phyloP scores from a whole-genome alignment of 2,888 invertebrate genomes.

The Acrobasis consociella region DNA sequence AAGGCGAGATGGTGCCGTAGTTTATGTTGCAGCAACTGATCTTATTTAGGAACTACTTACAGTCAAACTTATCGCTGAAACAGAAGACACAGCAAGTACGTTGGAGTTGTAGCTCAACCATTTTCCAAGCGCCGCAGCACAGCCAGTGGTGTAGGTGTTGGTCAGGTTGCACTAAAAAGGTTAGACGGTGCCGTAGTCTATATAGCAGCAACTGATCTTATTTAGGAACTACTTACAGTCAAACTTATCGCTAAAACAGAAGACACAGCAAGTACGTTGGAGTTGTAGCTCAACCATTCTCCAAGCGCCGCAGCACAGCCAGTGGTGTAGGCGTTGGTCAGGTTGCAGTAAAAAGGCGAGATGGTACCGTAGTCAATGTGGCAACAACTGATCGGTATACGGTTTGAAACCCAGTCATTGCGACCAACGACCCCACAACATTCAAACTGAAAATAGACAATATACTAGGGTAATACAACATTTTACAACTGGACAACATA shows the following conservation, averaged over 20 bases:
- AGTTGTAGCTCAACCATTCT: slow-evolving; percentile 65
- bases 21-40: slow-evolving; percentile 42
- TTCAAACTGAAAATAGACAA: slow-evolving; percentile 74
- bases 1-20: slow-evolving; percentile 68
- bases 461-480: background rate
- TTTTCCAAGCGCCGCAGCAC: slow-evolving; percentile 77
- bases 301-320: slow-evolving; percentile 83
- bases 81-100: slow-evolving; percentile 52
- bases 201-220: slow-evolving; percentile 25
- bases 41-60: slow-evolving; percentile 40
- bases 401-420: slow-evolving; percentile 76
- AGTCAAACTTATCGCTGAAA: slow-evolving; percentile 60
- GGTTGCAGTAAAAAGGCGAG: slow-evolving; percentile 67
- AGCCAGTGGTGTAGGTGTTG: slow-evolving; percentile 71
- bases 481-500: no score
- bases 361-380: slow-evolving; percentile 67
- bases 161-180: slow-evolving; percentile 61
- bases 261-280: slow-evolving; percentile 52
- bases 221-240: slow-evolving; percentile 52
- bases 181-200: slow-evolving; percentile 71
- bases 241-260: slow-evolving; percentile 54
- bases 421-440: slow-evolving; percentile 85
- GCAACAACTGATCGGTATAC: slow-evolving; percentile 86
- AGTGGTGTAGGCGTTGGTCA: slow-evolving; percentile 44
- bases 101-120: slow-evolving; percentile 65